Evolutionary conservation across 2,113 vertebrate species (phyloP).

Genomic region (Thunnus thynnus): DNA sequence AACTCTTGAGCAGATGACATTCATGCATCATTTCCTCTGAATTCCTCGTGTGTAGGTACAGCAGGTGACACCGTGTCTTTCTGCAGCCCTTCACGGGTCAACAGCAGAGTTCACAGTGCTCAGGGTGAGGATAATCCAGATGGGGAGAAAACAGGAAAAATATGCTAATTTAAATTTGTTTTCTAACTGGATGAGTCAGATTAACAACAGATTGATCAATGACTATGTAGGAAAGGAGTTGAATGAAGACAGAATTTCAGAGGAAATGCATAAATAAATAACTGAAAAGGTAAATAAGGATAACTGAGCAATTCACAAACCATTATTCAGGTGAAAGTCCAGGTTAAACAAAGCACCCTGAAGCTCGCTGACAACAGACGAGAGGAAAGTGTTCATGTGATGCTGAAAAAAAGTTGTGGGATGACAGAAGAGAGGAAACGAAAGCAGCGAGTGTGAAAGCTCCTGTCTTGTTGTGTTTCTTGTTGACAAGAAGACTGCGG

Average conservation of each 20-base stretch:
- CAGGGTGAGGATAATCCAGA: neutral
- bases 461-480: conserved; percentile 38
- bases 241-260: too few relatives aligned
- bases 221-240: too few relatives aligned
- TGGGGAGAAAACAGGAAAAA: too few relatives aligned
- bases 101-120: neutral
- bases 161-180: too few relatives aligned
- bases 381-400: neutral
- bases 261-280: neutral
- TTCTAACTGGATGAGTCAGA: too few relatives aligned
- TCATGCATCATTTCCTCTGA: neutral
- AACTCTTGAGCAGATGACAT: neutral
- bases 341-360: neutral
- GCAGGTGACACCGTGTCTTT: too few relatives aligned
- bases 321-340: neutral
- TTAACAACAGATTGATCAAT: too few relatives aligned
- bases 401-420: neutral
- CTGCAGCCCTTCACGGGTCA: neutral
- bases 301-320: neutral
- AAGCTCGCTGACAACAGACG: neutral
- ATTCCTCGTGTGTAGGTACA: too few relatives aligned
- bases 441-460: conserved; percentile 40
- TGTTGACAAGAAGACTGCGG: conserved; percentile 27
- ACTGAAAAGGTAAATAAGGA: neutral
- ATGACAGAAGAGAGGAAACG: conserved; percentile 25